These are phyloP conservation scores for Mimumesa dahlbomi DNA, from an alignment of 2,888 invertebrate genomes.

Conservation along the genomic window DNA sequence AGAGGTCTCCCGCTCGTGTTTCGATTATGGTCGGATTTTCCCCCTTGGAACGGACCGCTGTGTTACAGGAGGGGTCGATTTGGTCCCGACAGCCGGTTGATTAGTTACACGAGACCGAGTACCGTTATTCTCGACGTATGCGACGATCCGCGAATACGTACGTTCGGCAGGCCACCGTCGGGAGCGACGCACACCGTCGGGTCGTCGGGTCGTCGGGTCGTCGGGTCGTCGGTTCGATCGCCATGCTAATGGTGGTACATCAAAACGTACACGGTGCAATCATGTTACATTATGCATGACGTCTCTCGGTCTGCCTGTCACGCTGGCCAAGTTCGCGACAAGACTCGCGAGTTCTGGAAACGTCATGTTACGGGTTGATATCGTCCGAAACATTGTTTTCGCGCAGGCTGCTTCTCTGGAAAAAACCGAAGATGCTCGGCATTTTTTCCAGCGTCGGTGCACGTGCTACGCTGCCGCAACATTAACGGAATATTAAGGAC, in stretches of 20 bases:
- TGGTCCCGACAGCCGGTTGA: too few relatives aligned
- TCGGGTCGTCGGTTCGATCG: slow-evolving; percentile 60
- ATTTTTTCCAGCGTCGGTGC: too few relatives aligned
- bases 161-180: too few relatives aligned
- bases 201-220: slow-evolving; percentile 41
- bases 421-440: too few relatives aligned
- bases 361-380: too few relatives aligned
- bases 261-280: slow-evolving; percentile 72
- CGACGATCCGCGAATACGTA: slow-evolving; percentile 43
- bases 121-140: slow-evolving; percentile 49
- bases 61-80: slow-evolving; percentile 67
- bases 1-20: too few relatives aligned
- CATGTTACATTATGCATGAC: slow-evolving; percentile 76
- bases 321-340: slow-evolving; percentile 2
- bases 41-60: neutral
- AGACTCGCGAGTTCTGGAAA: too few relatives aligned
- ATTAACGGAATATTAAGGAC: too few relatives aligned
- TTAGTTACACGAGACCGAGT: slow-evolving; percentile 72
- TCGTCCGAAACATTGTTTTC: too few relatives aligned
- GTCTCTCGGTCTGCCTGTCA: neutral
- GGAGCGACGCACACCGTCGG: too few relatives aligned
- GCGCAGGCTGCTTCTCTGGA: neutral
- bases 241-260: slow-evolving; percentile 71
- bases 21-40: too few relatives aligned
- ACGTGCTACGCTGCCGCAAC: too few relatives aligned